Conservation (phyloP, 2,797 vertebrate genomes). For the Oceanodroma leucorhoa region DNA sequence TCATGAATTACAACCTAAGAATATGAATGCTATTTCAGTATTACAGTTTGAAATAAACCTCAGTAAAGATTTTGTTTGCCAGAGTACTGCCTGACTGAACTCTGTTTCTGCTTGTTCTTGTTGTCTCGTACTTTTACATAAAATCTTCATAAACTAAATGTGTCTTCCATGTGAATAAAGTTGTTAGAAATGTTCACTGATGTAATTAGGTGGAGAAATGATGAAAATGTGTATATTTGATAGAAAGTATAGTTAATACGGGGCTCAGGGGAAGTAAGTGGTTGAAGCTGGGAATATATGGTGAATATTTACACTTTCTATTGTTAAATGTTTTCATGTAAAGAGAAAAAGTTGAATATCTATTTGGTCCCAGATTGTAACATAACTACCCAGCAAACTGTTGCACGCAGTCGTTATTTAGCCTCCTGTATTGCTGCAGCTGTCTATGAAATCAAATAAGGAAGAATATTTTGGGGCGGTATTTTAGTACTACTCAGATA, state of each 20-base stretch:
- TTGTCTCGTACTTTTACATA: neutral
- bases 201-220: slow-evolving; percentile 26
- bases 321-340: slow-evolving; percentile 49
- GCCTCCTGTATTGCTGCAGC: neutral
- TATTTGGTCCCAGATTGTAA: slow-evolving; percentile 46
- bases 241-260: neutral
- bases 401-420: neutral
- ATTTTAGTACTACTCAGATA: neutral
- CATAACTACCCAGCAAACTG: slow-evolving; percentile 20
- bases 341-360: slow-evolving; percentile 36
- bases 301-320: slow-evolving; percentile 51
- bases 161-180: slow-evolving; percentile 31
- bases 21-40: neutral
- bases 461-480: neutral
- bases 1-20: neutral
- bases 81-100: neutral
- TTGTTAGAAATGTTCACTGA: slow-evolving; percentile 51
- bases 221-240: neutral
- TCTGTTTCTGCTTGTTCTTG: neutral
- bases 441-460: neutral
- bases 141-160: neutral
- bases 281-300: slow-evolving; percentile 36
- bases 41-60: neutral
- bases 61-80: neutral
- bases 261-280: neutral